Base-by-base conservation (phyloP, 2,797 vertebrate species). In the Etheostoma nigrum region DNA sequence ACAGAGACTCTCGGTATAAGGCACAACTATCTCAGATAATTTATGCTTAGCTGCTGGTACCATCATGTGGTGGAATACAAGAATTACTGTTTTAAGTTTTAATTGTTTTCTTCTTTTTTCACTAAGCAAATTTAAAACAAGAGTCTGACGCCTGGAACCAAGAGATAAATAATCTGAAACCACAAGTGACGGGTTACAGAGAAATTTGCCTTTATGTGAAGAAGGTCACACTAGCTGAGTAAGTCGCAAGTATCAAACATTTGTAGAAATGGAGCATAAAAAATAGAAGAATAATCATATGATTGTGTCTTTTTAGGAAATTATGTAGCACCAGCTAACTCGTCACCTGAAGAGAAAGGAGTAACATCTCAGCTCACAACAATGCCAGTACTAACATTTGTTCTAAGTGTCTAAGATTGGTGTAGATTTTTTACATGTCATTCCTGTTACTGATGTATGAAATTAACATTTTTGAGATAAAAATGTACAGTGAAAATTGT, bases 191-290 rank as follows among this genome's bases (percentile, higher is more conserved):
- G 0, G 62, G 10, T 6, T 4, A 2, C 9, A 91, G 89, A 19
- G 74, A 70, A 54, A 42, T 94, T 9, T 95, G 95, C 69, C 18
- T 77, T 16, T 73, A 86, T 69, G 72, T 94, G 54, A 76, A 70
- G n/a, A 27, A 51, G 0, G 3, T 4, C 11, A 4, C 72, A 0
- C 0, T 4, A 0, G 1, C 23, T 42, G 0, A 0, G 92, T 92
- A 75, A 88, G 90, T 81, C 15, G 53, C 30, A 66, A 21, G 19
- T n/a, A 6, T 53, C n/a, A 36, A 59, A 72, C 2, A 10, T 63
- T 70, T 67, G 6, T 14, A 57, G 15, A 40, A 19, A 25, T 12
- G 0, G 4, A 18, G 11, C 16, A 33, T 55, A 36, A 8, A 14
- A 1, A 9, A 1, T 52, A 19, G 1, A 55, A 36, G 74, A 45